Percentiles rank a stretch among this genome's conserved stretches.
Conservation (phyloP, 2,888 invertebrate genomes). For the Masnerella sp. region DNA sequence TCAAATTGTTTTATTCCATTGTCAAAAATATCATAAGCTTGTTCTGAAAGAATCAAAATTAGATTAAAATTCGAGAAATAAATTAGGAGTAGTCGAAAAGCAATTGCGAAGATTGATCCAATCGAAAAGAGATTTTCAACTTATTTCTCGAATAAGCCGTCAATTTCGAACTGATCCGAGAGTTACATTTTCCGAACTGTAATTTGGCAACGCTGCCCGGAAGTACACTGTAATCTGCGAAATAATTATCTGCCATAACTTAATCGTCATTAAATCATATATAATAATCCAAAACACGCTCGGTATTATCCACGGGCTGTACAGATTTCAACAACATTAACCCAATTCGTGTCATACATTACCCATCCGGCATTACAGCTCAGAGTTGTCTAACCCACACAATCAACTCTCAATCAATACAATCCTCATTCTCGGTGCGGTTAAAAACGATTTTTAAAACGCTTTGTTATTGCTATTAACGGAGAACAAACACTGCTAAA, state of each 20-base stretch:
- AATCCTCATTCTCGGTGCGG: constrained; percentile 8
- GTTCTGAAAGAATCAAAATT: constrained; percentile 13
- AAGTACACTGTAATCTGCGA: constrained; percentile 13
- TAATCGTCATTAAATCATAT: constrained; percentile 14
- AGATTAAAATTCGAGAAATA: too few species aligned
- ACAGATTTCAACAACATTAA: constrained; percentile 54
- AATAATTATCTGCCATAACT: constrained; percentile 33
- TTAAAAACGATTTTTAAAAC: constrained; percentile 24
- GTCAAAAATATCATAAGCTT: constrained; percentile 2
- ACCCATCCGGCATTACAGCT: constrained; percentile 38
- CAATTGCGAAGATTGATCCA: too few species aligned
- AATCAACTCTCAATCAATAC: constrained; percentile 34
- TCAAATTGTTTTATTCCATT: not conserved
- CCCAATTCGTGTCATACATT: constrained; percentile 41
- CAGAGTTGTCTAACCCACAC: constrained; percentile 38
- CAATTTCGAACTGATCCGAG: too few species aligned
- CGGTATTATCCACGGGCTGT: constrained; percentile 22
- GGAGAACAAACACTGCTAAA: too few species aligned
- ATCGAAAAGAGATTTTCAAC: too few species aligned
- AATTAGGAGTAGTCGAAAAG: too few species aligned
- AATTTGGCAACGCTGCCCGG: constrained; percentile 4
- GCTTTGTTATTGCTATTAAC: too few species aligned
- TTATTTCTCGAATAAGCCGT: too few species aligned
- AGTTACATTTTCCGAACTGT: not conserved
- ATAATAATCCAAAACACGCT: constrained; percentile 29